A percentile compares a stretch with the other conserved stretches of the same genome.
These are phyloP conservation scores for Odontomyia ornata DNA, from an alignment of 2,888 invertebrate genomes.

Conservation along the genomic window DNA sequence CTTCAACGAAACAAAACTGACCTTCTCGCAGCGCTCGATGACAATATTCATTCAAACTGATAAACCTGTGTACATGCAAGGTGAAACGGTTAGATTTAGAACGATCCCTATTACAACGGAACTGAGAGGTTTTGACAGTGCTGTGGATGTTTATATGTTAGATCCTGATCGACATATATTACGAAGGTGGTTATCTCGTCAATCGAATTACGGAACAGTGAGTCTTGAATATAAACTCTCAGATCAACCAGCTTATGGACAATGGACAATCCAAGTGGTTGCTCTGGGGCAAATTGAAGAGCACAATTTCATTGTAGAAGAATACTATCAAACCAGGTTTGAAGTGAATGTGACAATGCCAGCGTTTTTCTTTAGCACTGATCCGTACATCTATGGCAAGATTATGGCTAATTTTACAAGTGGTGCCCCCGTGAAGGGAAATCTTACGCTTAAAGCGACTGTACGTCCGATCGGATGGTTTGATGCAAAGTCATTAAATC, in stretches of 20 bases:
- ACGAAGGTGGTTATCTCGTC: slow-evolving; percentile 91
- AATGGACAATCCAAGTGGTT: slow-evolving; percentile 88
- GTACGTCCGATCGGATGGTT: slow-evolving; percentile 75
- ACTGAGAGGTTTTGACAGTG: slow-evolving; percentile 87
- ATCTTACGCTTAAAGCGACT: slow-evolving; percentile 84
- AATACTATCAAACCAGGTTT: slow-evolving; percentile 94
- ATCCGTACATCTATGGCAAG: slow-evolving; percentile 82
- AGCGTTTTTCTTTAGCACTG: slow-evolving; percentile 90
- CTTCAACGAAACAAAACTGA: slow-evolving; percentile 83
- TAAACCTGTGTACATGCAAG: slow-evolving; percentile 94
- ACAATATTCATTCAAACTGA: slow-evolving; percentile 95
- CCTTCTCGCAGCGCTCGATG: slow-evolving; percentile 90
- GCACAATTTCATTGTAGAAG: slow-evolving; percentile 86
- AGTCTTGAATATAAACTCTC: slow-evolving; percentile 89
- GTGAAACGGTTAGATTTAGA: slow-evolving; percentile 88
- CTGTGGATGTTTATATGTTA: slow-evolving; percentile 90
- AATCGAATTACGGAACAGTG: slow-evolving; percentile 93
- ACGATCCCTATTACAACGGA: slow-evolving; percentile 93
- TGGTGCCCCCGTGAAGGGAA: slow-evolving; percentile 89
- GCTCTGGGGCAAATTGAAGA: slow-evolving; percentile 91
- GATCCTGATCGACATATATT: slow-evolving; percentile 89
- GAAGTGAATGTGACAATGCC: slow-evolving; percentile 96
- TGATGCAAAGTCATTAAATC: slow-evolving; percentile 68
- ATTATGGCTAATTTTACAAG: slow-evolving; percentile 96
- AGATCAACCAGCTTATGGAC: slow-evolving; percentile 90